These are phyloP conservation scores for Choreutis nemorana DNA, from an alignment of 2,888 invertebrate species.

Conservation along the genomic window DNA sequence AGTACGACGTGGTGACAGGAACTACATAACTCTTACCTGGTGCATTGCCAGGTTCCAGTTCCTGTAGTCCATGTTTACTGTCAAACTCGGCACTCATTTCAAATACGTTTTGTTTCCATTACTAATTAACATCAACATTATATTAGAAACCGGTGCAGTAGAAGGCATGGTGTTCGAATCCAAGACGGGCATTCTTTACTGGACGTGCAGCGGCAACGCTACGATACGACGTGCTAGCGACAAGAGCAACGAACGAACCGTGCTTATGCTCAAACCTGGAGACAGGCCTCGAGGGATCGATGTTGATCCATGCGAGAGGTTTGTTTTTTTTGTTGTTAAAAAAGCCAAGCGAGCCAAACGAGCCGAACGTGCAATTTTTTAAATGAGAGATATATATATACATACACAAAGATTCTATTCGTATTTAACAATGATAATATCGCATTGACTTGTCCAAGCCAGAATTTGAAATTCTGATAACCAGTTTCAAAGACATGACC, in stretches of 20 bases:
- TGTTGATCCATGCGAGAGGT: slow-evolving; percentile 85
- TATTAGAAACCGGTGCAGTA: slow-evolving; percentile 85
- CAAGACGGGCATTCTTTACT: slow-evolving; percentile 75
- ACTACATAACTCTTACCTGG: too few species aligned
- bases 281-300: slow-evolving; percentile 88
- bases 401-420: too few species aligned
- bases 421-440: too few species aligned
- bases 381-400: too few species aligned
- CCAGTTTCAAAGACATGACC: too few species aligned
- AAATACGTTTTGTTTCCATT: too few species aligned
- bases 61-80: too few species aligned
- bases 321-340: not conserved
- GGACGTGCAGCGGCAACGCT: slow-evolving; percentile 85
- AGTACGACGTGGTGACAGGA: too few species aligned
- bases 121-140: not conserved
- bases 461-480: too few species aligned
- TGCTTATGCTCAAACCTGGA: slow-evolving; percentile 71
- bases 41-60: too few species aligned
- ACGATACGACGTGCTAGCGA: slow-evolving; percentile 23
- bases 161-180: slow-evolving; percentile 86
- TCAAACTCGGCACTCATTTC: too few species aligned
- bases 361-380: not conserved
- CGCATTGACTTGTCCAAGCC: too few species aligned
- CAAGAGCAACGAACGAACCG: slow-evolving; percentile 26
- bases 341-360: not conserved